Base-by-base conservation (phyloP, 2,888 invertebrate species). In the Ormyrus nitidulus region DNA sequence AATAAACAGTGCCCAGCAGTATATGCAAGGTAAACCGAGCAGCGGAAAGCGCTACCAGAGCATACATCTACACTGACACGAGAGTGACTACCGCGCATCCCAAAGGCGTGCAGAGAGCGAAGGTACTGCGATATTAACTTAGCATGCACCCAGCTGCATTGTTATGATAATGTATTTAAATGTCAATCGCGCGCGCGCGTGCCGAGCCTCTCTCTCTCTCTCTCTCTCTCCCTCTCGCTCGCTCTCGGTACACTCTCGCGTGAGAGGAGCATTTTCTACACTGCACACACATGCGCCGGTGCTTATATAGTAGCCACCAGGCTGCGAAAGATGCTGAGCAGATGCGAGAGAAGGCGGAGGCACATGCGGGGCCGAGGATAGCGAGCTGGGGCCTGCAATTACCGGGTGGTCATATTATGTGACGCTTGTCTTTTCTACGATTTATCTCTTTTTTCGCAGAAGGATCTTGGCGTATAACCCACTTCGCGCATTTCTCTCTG, bases 101-200 rank as follows among this genome's bases (percentile, higher is more conserved):
- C 49, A 61, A 6, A 19, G 19, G 7, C 7, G 46, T 19, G 19
- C 19, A 46, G 61, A 46, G 61, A 61, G 53, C 44, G 58, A 56
- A 71, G 68, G 58, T 44, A 53, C 70, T 10, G 19, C 83, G 85
- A 86, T 86, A 88, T 88, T 87, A 87, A 87, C 86, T 86, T 84
- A 84, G 87, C 86, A 87, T 88, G 88, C 85, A 88, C 84, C 86
- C 88, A 48, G 64, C 56, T 66, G 86, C 88, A 89, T 89, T 89
- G 87, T 88, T 88, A 89, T 89, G 88, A 88, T 88, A 88, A 88
- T 88, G 85, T 87, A 88, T 88, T 88, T 87, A 88, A 89, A 88
- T 88, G 86, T 88, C 88, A 88, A 86, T 83, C 79, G 79, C 81
- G 82, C 76, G 83, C 71, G 68, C 48, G 4, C 5, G 9, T 6